These are phyloP conservation scores for Pseudotriccus pelzelni DNA, from an alignment of 2,797 vertebrate genomes.

Conservation along the genomic window DNA sequence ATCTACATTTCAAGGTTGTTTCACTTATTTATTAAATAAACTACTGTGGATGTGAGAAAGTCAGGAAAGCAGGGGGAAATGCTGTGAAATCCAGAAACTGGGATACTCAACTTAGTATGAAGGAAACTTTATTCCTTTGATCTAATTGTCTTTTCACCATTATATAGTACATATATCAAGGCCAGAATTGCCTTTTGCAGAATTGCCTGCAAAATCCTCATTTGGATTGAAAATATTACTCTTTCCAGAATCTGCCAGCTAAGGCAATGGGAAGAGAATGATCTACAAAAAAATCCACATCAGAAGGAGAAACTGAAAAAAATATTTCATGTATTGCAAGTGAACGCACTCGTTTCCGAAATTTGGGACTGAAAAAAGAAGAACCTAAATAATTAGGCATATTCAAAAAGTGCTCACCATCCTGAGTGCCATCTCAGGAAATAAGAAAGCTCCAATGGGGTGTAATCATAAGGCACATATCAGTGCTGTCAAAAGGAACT, in stretches of 20 bases:
- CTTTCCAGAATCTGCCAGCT: background rate
- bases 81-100: background rate
- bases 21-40: background rate
- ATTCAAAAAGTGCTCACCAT: background rate
- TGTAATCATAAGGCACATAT: background rate
- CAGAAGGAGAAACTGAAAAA: background rate
- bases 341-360: background rate
- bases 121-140: background rate
- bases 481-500: background rate
- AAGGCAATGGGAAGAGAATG: background rate
- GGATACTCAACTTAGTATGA: background rate
- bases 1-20: background rate
- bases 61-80: background rate
- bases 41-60: background rate
- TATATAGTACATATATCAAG: background rate
- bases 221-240: background rate
- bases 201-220: background rate
- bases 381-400: background rate
- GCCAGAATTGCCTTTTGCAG: background rate
- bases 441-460: background rate
- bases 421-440: background rate
- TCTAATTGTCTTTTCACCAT: background rate
- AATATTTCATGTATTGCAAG: fast-evolving
- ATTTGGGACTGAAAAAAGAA: background rate
- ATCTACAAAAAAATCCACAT: background rate